Conservation (phyloP, 2,797 vertebrate genomes). For the Champsocephalus gunnari region DNA sequence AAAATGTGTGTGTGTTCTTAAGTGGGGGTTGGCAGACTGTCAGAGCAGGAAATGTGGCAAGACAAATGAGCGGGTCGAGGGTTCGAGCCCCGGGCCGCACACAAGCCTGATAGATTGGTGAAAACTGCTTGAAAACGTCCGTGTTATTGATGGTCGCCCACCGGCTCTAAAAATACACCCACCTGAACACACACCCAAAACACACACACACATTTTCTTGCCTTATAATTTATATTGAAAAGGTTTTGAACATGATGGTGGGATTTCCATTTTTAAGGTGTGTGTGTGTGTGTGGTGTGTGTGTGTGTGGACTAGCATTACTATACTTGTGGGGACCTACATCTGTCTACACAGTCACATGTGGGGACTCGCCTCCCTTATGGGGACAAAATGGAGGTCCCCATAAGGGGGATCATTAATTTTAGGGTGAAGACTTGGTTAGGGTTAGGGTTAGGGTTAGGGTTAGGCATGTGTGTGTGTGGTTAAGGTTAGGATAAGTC, state of each 20-base stretch:
- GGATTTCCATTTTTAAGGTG: slow-evolving; percentile 14
- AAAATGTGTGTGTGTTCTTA: slow-evolving; percentile 4
- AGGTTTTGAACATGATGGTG: slow-evolving; percentile 19
- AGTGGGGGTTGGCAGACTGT: slow-evolving; percentile 62
- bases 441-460: no score
- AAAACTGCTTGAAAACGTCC: slow-evolving; percentile 75
- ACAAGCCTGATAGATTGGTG: slow-evolving; percentile 77
- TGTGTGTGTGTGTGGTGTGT: neutral
- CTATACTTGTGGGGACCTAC: no score
- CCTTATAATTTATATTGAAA: slow-evolving; percentile 31
- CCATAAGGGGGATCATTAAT: no score
- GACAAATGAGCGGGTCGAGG: slow-evolving; percentile 72
- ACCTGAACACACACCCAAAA: slow-evolving; percentile 43
- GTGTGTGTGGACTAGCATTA: neutral
- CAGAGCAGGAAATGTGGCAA: slow-evolving; percentile 65
- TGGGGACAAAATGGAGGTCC: no score
- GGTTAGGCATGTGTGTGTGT: no score
- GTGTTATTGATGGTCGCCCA: slow-evolving; percentile 78
- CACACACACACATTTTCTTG: slow-evolving; percentile 25
- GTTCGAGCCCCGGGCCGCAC: slow-evolving; percentile 74
- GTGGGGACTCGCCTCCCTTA: no score
- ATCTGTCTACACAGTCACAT: no score
- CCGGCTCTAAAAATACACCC: slow-evolving; percentile 70
- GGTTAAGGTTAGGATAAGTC: no score
- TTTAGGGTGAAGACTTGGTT: no score